These are phyloP conservation scores for Todus mexicanus DNA, from an alignment of 2,797 vertebrate genomes.

Conservation along the genomic window DNA sequence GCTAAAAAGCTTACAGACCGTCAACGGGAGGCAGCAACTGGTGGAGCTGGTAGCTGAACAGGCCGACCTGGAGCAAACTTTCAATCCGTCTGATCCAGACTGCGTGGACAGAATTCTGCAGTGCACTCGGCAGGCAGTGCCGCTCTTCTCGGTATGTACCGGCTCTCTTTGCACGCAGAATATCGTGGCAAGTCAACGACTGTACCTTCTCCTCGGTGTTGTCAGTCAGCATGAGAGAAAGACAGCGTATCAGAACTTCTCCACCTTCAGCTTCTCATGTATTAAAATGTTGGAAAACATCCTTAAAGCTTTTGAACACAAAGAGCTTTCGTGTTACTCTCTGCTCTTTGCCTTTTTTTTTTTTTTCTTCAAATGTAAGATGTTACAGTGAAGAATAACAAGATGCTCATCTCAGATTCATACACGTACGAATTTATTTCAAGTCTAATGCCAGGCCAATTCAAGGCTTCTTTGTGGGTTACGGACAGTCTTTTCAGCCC, in stretches of 20 bases:
- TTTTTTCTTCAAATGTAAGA: background rate
- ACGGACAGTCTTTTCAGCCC: background rate
- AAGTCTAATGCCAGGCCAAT: background rate
- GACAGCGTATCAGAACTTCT: background rate
- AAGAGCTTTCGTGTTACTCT: background rate
- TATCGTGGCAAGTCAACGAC: background rate
- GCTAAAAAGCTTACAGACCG: slow-evolving; percentile 91
- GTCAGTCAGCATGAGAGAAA: background rate
- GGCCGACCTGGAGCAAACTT: slow-evolving; percentile 92
- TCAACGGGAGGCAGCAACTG: slow-evolving; percentile 93
- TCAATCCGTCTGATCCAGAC: slow-evolving; percentile 91
- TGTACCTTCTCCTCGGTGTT: background rate
- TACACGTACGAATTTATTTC: background rate
- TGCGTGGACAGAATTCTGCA: slow-evolving; percentile 93
- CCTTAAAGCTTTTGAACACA: background rate
- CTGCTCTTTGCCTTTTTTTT: background rate
- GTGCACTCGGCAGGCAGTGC: slow-evolving; percentile 95
- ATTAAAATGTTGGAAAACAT: background rate
- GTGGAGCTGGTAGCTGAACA: slow-evolving; percentile 97
- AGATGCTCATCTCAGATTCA: background rate
- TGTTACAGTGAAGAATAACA: background rate
- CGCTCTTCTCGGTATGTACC: slow-evolving; percentile 90
- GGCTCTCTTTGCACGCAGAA: background rate
- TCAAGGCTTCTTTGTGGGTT: background rate
- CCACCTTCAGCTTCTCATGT: background rate